phyloP scores from a whole-genome alignment of 2,113 vertebrate genomes.

The Phalacrocorax brasilianus region DNA sequence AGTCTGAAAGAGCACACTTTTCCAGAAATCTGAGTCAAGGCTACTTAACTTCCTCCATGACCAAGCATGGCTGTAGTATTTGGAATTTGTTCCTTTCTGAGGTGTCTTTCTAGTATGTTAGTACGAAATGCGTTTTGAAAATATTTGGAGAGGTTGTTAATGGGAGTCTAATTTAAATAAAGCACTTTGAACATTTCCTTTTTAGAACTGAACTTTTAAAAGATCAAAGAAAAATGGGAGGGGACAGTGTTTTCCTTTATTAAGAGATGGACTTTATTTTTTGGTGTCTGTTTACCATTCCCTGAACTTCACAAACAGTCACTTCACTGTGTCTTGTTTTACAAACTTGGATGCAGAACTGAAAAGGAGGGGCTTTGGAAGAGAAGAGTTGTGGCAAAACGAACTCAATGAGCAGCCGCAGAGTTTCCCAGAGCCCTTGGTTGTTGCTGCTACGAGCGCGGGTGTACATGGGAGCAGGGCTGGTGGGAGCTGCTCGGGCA shows the following conservation, averaged over 20 bases:
- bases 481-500: background rate
- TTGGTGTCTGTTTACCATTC: background rate
- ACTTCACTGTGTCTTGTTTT: background rate
- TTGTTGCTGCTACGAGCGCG: rapidly evolving
- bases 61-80: background rate
- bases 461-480: background rate
- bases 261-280: background rate
- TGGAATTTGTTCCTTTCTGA: background rate
- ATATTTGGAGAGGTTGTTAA: background rate
- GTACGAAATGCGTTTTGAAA: background rate
- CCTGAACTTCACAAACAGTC: background rate
- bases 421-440: background rate
- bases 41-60: background rate
- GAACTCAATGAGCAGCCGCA: background rate
- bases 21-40: background rate
- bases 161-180: background rate
- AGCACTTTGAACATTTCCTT: background rate
- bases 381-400: background rate
- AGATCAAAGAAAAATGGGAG: background rate
- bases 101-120: background rate
- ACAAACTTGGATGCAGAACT: background rate
- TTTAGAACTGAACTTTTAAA: background rate
- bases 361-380: background rate
- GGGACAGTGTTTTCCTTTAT: background rate
- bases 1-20: background rate